Conservation (phyloP, 2,797 vertebrate genomes). For the Jordanella pulchra region DNA sequence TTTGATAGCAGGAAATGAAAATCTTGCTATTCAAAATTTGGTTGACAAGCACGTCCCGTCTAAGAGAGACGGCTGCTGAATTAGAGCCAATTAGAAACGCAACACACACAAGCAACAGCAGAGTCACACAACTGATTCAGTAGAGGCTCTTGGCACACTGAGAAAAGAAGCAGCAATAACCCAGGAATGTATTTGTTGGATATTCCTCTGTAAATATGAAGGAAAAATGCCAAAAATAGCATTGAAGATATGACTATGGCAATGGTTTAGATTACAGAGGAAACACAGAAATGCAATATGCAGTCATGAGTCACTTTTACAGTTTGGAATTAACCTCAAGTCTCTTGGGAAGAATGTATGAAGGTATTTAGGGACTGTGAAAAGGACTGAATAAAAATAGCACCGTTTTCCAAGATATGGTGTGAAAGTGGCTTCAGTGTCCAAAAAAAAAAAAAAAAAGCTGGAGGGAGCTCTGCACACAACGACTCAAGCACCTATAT, state of each 20-base stretch:
- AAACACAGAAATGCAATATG: not conserved
- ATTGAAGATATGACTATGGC: not conserved
- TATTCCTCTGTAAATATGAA: not conserved
- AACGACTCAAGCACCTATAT: not conserved
- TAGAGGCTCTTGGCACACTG: not conserved
- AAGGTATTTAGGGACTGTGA: not conserved
- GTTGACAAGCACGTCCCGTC: not conserved
- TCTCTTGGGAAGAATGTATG: not conserved
- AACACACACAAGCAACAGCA: not conserved
- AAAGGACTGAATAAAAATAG: not conserved
- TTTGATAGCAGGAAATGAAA: not conserved
- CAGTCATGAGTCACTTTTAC: not conserved
- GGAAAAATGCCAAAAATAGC: not conserved
- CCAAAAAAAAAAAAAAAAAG: not conserved
- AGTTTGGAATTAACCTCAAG: not conserved
- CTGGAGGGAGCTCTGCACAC: not conserved
- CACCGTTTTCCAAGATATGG: not conserved
- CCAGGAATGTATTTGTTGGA: not conserved
- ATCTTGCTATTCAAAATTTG: not conserved
- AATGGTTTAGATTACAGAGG: not conserved
- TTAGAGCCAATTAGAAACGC: slow-evolving; percentile 1
- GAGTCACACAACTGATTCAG: not conserved
- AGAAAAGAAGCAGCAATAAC: not conserved
- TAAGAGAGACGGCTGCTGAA: not conserved
- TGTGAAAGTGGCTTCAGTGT: not conserved